Evolutionary conservation across 2,888 invertebrate genomes (phyloP).

Genomic region (Serrognathus titanus): DNA sequence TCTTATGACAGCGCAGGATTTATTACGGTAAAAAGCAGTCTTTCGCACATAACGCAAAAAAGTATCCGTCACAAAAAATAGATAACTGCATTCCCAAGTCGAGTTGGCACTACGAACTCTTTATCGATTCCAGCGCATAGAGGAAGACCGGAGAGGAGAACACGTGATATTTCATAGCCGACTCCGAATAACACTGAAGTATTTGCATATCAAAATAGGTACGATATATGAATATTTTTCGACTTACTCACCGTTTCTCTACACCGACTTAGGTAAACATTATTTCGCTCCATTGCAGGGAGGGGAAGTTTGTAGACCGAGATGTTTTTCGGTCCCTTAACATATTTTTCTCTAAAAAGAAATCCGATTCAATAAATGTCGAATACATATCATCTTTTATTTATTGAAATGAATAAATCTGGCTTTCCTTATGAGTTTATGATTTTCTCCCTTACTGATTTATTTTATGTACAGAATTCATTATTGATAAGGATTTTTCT

Average conservation of each 20-base stretch:
- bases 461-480: too few species aligned
- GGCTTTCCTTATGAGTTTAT: too few species aligned
- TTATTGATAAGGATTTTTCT: too few species aligned
- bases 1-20: conserved; percentile 28
- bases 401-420: too few species aligned
- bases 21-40: conserved; percentile 29
- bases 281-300: not conserved
- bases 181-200: not conserved
- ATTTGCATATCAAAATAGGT: conserved; percentile 6
- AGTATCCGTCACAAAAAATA: conserved; percentile 30
- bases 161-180: conserved; percentile 1
- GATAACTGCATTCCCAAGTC: conserved; percentile 33
- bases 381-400: not conserved
- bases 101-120: conserved; percentile 24
- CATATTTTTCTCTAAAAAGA: not conserved
- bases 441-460: too few species aligned
- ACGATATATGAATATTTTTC: not conserved
- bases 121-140: conserved; percentile 18
- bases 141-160: not conserved
- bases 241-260: not conserved
- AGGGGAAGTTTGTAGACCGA: not conserved
- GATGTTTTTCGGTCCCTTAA: not conserved
- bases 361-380: not conserved
- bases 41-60: conserved; percentile 27
- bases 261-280: conserved; percentile 4